phyloP scores from a whole-genome alignment of 2,113 vertebrate species.

The Pyrgilauda ruficollis region DNA sequence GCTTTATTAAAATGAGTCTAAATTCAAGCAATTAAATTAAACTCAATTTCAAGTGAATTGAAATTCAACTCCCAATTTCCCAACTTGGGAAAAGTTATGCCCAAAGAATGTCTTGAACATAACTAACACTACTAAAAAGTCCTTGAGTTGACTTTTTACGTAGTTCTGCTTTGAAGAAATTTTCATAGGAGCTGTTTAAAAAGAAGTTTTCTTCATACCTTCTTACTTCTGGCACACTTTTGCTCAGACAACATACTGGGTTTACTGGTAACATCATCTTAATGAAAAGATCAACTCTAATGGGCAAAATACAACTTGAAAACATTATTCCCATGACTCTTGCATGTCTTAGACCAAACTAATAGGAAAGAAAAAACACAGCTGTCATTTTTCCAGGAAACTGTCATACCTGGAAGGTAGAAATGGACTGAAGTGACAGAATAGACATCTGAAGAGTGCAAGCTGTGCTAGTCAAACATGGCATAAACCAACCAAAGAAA shows the following conservation, averaged over 20 bases:
- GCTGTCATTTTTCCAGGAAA: not conserved
- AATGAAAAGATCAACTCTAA: not conserved
- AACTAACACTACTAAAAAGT: not conserved
- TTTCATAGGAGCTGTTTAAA: not conserved
- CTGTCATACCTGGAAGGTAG: not conserved
- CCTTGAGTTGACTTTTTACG: not conserved
- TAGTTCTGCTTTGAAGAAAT: not conserved
- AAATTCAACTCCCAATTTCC: too few relatives aligned
- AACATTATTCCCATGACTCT: not conserved
- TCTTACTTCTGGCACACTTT: not conserved
- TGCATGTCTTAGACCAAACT: not conserved
- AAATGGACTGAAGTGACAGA: not conserved
- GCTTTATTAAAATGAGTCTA: not conserved
- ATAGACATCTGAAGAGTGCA: not conserved
- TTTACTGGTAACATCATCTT: not conserved
- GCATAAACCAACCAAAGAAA: not conserved
- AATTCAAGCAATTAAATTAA: not conserved
- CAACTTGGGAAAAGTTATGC: not conserved
- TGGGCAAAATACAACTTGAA: not conserved
- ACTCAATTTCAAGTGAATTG: too few relatives aligned
- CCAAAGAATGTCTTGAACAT: not conserved
- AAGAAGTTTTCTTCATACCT: not conserved
- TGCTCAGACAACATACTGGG: not conserved
- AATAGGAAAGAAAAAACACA: not conserved
- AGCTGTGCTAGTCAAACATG: not conserved